Percentiles rank a stretch among this genome's conserved stretches.
These are phyloP conservation scores for Deroptyus accipitrinus DNA, from an alignment of 2,113 vertebrate genomes.

Conservation along the genomic window DNA sequence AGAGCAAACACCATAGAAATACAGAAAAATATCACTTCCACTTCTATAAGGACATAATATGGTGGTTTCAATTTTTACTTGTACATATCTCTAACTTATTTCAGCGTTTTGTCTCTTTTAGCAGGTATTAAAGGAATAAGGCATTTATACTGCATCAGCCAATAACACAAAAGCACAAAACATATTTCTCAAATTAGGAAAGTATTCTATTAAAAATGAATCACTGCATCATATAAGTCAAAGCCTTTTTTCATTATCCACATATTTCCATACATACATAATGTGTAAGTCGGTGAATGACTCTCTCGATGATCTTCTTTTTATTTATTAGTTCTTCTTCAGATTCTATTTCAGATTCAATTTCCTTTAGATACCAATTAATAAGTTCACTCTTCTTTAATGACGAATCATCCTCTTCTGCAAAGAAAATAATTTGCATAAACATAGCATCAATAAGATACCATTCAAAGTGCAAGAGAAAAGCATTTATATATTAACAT, in stretches of 20 bases:
- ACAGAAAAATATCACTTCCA: not conserved
- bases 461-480: not conserved
- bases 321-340: conserved; percentile 93
- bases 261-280: conserved; percentile 82
- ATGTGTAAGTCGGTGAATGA: conserved; percentile 92
- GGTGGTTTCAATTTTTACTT: not conserved
- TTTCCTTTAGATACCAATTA: conserved; percentile 98
- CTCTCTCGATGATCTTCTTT: conserved; percentile 93
- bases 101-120: not conserved
- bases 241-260: not conserved
- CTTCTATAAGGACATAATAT: not conserved
- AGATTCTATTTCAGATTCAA: conserved; percentile 96
- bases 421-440: not conserved
- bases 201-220: not conserved
- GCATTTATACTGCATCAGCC: not conserved
- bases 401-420: conserved; percentile 88
- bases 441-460: not conserved
- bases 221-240: not conserved
- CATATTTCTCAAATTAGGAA: not conserved
- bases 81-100: not conserved
- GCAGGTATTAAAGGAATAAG: not conserved
- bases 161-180: not conserved
- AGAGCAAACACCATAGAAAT: not conserved
- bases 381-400: conserved; percentile 91
- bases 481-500: not conserved